Percentiles rank a stretch among this genome's conserved stretches.
Conservation (phyloP, 1,140 invertebrate genomes). For the Caenorhabditis brenneri region DNA sequence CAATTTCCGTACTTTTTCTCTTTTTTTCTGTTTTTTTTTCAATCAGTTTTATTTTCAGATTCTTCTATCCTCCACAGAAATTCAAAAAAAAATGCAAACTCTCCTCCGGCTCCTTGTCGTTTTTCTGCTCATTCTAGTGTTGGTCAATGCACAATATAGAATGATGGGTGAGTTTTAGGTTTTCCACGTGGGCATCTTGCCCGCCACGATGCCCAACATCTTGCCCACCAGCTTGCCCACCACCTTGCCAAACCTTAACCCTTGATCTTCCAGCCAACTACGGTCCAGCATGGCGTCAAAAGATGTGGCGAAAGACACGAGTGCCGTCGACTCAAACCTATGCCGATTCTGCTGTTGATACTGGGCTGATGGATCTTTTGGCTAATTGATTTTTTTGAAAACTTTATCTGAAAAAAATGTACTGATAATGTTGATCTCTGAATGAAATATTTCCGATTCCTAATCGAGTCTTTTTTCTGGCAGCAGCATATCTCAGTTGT, state of each 20-base stretch:
- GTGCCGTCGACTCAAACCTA: background rate
- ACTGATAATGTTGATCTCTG: too few relatives aligned
- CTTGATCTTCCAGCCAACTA: background rate
- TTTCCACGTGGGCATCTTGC: too few relatives aligned
- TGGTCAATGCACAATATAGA: slow-evolving; percentile 28
- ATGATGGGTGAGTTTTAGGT: slow-evolving; percentile 17
- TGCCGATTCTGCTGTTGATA: background rate
- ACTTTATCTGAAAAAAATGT: too few relatives aligned
- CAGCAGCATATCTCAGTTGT: too few relatives aligned
- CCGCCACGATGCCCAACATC: too few relatives aligned
- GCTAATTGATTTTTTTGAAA: background rate
- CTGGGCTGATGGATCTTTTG: background rate
- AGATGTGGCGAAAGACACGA: slow-evolving; percentile 20
- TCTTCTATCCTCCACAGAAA: background rate
- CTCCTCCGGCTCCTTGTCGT: background rate
- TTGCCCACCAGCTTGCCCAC: too few relatives aligned
- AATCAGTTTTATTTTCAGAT: background rate
- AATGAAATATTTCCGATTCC: too few relatives aligned
- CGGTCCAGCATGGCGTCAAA: slow-evolving; percentile 19
- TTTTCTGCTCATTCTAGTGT: background rate
- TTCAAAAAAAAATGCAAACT: background rate
- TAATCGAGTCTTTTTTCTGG: too few relatives aligned
- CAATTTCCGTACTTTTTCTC: too few relatives aligned
- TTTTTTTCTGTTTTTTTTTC: background rate
- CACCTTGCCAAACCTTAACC: too few relatives aligned